Evolutionary conservation across 2,888 invertebrate species (phyloP), one percentile per base, ranked within the genome.

Genomic region (Diaprepes abbreviatus): DNA sequence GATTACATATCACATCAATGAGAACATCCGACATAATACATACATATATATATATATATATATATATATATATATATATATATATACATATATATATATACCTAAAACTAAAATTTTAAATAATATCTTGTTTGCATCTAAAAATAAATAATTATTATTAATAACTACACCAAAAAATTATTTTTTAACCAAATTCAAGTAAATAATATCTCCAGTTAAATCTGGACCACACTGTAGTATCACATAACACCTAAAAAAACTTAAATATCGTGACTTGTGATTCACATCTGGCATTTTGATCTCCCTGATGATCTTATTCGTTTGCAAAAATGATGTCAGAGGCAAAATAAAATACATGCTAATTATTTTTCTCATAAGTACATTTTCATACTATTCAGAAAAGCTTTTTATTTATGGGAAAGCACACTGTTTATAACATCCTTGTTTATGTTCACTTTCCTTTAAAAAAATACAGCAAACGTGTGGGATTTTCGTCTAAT

Each of bases 261-360:
- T 24, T 48, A 24, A 48, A 48, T 12, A 48, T 12, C 10, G 6
- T 14, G 3, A n/a, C 48, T 21, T 48, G 21, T 55, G 36, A 55
- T 17, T 38, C 55, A 55, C 36, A 35, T 36, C 52, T 54, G 55
- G 35, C 55, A 35, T 62, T 50, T 50, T 16, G 3, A 38, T 62
- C 50, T 33, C 67, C 66, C 63, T 35, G 60, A 57, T 48, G 63
- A 33, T 63, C 31, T 54, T 33, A 36, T 55, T 21, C 38, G 9
- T 14, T 9, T 21, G 55, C 21, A 19, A 59, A 73, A 66, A 48
- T 43, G 45, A 59, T 43, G 43, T 59, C 57, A 14, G 73, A 24
- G 14, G 33, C 12, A 2, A 45, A 45, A 21, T 17, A 12, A 7
- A 12, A 10, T 14, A 12, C 10, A 14, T 48, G n/a, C 12, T 48